Base-by-base conservation (phyloP, 1,140 invertebrate species). In the Drosophila sechellia region DNA sequence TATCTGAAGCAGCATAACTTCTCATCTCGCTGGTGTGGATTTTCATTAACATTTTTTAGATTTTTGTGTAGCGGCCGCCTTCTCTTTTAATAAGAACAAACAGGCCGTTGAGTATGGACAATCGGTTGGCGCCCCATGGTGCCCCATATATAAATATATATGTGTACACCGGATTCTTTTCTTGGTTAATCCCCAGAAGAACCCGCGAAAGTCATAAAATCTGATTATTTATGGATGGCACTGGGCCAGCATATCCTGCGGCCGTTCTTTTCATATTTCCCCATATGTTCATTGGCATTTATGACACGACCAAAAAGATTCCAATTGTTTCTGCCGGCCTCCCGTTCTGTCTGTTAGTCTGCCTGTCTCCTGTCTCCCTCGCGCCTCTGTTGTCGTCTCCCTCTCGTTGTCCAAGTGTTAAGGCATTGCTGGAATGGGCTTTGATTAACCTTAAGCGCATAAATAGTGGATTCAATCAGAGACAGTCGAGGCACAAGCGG, bases 401-500 rank as follows among this genome's bases (percentile, higher is more conserved):
- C 72, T 64, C 50, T 37, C 40, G 57, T 52, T 78, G 72, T 66
- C 73, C 63, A 76, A 61, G 79, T 83, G 84, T 87, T 86, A 87
- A 87, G 61, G 75, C 79, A 87, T 87, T 54, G 83, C 79, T 60
- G 79, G 84, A 76, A 77, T 86, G 75, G 79, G 84, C 83, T 87
- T 87, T 87, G 83, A 87, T 87, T 87, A 87, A 87, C 83, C 83
- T 87, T 87, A 87, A 87, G 83, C 83, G 83, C 83, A 87, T 87
- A 87, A 87, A 87, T 87, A 87, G 83, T 87, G 83, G 83, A 87
- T 87, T 87, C 83, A 87, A 87, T 89, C 83, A 87, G 83, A 72
- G 61, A 56, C 73, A 49, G 61, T 43, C 68, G 43, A 43, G 56
- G 72, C 53, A 66, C 42, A 52, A 25, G 22, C 54, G 35, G 49